Evolutionary conservation across 2,888 invertebrate species (phyloP).

Genomic region (Apotomis capreana): DNA sequence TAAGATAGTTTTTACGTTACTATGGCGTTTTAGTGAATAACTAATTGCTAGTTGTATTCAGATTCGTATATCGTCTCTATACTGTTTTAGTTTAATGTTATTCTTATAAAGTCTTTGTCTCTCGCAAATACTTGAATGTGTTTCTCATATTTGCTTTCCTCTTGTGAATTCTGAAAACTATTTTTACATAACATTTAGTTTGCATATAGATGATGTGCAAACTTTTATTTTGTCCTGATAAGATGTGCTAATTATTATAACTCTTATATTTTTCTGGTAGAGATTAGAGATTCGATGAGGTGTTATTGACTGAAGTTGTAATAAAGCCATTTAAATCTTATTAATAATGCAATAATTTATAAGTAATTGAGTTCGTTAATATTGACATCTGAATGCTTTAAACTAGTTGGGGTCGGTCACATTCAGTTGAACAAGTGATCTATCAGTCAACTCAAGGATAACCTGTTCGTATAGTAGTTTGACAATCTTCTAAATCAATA

Average conservation of each 20-base stretch:
- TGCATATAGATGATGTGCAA: too few relatives aligned
- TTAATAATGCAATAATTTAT: not conserved
- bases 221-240: too few relatives aligned
- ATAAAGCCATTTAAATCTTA: too few relatives aligned
- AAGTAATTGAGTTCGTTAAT: not conserved
- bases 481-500: constrained; percentile 16
- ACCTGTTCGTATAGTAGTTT: not conserved
- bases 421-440: constrained; percentile 12
- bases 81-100: not conserved
- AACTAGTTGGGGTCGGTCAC: not conserved
- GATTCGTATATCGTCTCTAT: not conserved
- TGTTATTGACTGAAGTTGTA: too few relatives aligned
- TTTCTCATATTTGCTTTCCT: constrained; percentile 1
- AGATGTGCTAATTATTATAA: too few relatives aligned
- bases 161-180: not conserved
- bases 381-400: not conserved
- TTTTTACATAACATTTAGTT: too few relatives aligned
- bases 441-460: constrained; percentile 21
- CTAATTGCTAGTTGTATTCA: not conserved
- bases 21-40: not conserved
- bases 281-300: too few relatives aligned
- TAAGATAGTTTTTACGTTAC: constrained; percentile 10
- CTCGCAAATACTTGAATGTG: not conserved
- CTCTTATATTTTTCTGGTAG: too few relatives aligned
- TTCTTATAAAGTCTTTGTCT: not conserved